Evolutionary conservation across 2,888 invertebrate species (phyloP).

Genomic region (Oeneis ivallda): DNA sequence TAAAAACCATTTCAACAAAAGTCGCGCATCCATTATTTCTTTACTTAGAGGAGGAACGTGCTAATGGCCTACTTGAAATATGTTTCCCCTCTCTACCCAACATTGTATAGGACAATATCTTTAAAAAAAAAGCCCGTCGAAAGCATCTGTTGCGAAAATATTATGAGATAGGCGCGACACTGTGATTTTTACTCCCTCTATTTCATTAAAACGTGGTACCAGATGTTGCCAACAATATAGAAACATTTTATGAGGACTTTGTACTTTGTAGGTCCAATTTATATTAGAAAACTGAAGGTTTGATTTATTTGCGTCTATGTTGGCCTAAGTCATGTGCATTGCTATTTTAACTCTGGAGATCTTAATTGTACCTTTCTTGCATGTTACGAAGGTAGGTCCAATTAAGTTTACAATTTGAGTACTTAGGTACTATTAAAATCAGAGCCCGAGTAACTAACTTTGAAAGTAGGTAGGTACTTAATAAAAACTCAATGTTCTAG

Average conservation of each 20-base stretch:
- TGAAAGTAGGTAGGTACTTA: too few relatives aligned
- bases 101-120: conserved; percentile 33
- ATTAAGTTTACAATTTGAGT: too few relatives aligned
- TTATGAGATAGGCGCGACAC: conserved; percentile 38
- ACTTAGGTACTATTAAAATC: too few relatives aligned
- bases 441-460: too few relatives aligned
- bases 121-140: conserved; percentile 38
- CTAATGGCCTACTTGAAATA: conserved; percentile 44
- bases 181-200: conserved; percentile 31
- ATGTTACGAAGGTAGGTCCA: too few relatives aligned
- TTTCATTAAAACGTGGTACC: conserved; percentile 31
- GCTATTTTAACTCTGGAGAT: neutral
- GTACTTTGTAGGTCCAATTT: conserved; percentile 7
- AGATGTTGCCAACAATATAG: conserved; percentile 28
- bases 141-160: conserved; percentile 40
- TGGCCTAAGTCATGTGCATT: neutral
- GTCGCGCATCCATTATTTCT: conserved; percentile 30
- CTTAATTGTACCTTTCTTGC: neutral
- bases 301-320: neutral
- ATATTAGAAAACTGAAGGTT: neutral
- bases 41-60: conserved; percentile 37
- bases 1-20: conserved; percentile 26
- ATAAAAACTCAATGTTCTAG: too few relatives aligned
- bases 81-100: conserved; percentile 36
- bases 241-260: conserved; percentile 13